Base-by-base conservation (phyloP, 2,888 invertebrate species). In the Morpho achilles region DNA sequence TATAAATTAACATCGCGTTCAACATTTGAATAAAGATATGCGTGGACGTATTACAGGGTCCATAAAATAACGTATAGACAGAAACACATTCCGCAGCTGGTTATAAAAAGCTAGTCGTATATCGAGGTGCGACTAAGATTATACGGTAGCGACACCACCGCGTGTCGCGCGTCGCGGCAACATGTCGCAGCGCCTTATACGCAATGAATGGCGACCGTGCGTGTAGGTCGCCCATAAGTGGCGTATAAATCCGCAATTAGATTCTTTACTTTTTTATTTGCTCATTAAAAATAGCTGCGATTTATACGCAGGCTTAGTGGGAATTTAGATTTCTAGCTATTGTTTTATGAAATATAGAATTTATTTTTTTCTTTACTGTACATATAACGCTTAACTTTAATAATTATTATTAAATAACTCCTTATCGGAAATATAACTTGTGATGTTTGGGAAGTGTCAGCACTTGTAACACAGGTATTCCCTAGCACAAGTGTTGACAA, bases 131-230 rank as follows among this genome's bases (percentile, higher is more conserved):
- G 62, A 64, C 55, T 63, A 56, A 43, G 61, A 63, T 61, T 62
- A 63, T 65, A 62, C 64, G 65, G 67, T 64, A 66, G 68, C 66
- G 67, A 68, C 67, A 65, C 51, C 60, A 66, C 61, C 65, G 67
- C 61, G 65, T 73, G 79, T 78, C 71, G 71, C 61, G 62, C 61
- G 62, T 64, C 69, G 69, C 69, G 72, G 65, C 68, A 69, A 79
- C 79, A 76, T 73, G 78, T 75, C 69, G 71, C 72, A 66, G 63
- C 71, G 67, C 82, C 82, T 75, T 82, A 80, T 80, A 80, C 74
- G 82, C 75, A 71, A 64, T 73, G 70, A 71, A 77, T 75, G 72
- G 73, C 57, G 65, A 67, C 59, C 61, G 69, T 69, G 72, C 73
- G 67, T 73, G 72, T 70, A 59, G 59, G 50, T 50, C 60, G 64